phyloP scores from a whole-genome alignment of 2,888 invertebrate genomes.

The Prenolepis imparis region DNA sequence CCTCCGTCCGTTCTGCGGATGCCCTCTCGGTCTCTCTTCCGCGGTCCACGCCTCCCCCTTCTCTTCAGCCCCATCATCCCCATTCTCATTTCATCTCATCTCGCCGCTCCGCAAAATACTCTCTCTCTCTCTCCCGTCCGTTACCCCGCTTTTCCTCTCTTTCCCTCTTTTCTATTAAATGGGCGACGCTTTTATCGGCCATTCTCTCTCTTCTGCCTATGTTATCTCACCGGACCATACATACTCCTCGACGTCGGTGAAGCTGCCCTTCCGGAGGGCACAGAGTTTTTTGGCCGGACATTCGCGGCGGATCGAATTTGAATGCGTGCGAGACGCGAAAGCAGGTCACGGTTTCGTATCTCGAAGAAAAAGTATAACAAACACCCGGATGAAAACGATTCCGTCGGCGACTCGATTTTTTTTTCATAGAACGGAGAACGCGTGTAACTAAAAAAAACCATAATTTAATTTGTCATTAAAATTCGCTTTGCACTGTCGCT shows the following conservation, averaged over 20 bases:
- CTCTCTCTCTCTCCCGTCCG: constrained; percentile 8
- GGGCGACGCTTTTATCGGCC: constrained; percentile 33
- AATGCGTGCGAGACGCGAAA: constrained; percentile 32
- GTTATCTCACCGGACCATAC: constrained; percentile 37
- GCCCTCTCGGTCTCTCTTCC: constrained; percentile 59
- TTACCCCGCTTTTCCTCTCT: constrained; percentile 21
- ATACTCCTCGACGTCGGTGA: constrained; percentile 13
- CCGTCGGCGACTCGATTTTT: not conserved
- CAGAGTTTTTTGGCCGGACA: not conserved
- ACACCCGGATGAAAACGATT: constrained; percentile 6
- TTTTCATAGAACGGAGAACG: not conserved
- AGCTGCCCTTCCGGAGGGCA: constrained; percentile 16
- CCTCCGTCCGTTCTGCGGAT: constrained; percentile 48
- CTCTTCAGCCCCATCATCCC: not conserved
- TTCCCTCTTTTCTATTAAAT: constrained; percentile 17
- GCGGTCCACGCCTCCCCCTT: constrained; percentile 34
- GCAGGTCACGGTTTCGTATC: constrained; percentile 37
- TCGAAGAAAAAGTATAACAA: not conserved
- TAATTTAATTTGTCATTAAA: not conserved
- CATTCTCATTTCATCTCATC: constrained; percentile 47
- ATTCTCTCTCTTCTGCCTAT: not conserved
- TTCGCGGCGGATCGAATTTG: constrained; percentile 37
- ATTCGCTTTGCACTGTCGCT: constrained; percentile 4
- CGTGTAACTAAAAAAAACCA: not conserved
- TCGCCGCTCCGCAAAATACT: constrained; percentile 19